A percentile compares a stretch with the other conserved stretches of the same genome.
phyloP scores from a whole-genome alignment of 2,113 vertebrate genomes.

The Corythornis cristatus region DNA sequence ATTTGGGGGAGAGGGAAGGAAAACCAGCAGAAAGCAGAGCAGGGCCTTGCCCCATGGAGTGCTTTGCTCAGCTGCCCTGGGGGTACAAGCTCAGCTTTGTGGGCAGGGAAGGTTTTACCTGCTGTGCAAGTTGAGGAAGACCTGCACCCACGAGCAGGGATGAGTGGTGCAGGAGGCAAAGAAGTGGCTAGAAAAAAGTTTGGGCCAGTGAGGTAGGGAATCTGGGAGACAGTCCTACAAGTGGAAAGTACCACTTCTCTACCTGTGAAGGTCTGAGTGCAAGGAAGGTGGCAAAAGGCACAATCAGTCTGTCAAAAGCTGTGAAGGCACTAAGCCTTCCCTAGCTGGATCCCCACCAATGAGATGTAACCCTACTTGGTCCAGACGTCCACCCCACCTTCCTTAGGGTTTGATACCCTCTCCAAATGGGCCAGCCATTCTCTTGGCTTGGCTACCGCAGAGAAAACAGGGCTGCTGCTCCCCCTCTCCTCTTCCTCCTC shows the following conservation, averaged over 20 bases:
- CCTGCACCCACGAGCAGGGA: neutral
- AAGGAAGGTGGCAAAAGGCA: neutral
- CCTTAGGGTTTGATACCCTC: neutral
- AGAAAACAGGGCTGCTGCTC: neutral
- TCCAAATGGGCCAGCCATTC: neutral
- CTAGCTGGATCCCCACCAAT: neutral
- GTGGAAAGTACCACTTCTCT: neutral
- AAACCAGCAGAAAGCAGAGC: neutral
- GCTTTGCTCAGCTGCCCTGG: neutral
- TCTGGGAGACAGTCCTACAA: neutral
- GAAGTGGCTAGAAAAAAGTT: neutral
- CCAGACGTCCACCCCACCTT: neutral
- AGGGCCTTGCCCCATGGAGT: neutral
- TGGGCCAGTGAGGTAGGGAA: neutral
- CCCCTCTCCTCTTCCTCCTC: neutral
- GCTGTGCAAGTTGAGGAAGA: neutral
- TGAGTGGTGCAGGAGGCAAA: neutral
- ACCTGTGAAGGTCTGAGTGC: neutral
- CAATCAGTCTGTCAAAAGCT: neutral
- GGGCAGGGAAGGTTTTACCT: constrained; percentile 22
- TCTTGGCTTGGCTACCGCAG: neutral
- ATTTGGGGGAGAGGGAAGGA: neutral
- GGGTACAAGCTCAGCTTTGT: neutral
- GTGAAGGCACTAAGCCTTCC: neutral
- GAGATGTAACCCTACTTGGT: neutral